A percentile compares a stretch with the other conserved stretches of the same genome.
These are phyloP conservation scores for Coregonus clupeaformis DNA, from an alignment of 2,113 vertebrate genomes.

Conservation along the genomic window DNA sequence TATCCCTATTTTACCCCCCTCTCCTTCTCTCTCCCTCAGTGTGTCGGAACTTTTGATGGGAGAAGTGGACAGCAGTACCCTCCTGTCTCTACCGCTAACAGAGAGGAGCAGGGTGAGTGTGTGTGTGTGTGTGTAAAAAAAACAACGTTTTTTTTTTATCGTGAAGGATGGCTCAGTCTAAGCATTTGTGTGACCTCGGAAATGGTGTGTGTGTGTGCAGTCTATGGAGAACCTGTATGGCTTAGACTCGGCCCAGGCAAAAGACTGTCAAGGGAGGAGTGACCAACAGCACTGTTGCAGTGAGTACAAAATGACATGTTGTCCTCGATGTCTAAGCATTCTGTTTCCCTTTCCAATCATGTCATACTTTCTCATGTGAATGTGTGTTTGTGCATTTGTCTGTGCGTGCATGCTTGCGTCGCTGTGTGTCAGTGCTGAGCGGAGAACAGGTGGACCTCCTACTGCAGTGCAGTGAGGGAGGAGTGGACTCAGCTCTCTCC, in stretches of 20 bases:
- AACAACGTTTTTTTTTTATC: no score
- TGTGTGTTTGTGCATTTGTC: slow-evolving; percentile 6
- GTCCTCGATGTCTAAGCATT: neutral
- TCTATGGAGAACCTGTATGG: slow-evolving; percentile 87
- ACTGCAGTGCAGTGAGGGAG: slow-evolving; percentile 89
- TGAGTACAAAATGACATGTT: neutral
- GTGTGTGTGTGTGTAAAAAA: no score
- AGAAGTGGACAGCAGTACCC: slow-evolving; percentile 92
- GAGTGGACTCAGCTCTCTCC: slow-evolving; percentile 84
- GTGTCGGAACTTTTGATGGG: slow-evolving; percentile 96
- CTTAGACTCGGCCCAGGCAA: neutral
- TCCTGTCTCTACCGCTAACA: slow-evolving; percentile 86
- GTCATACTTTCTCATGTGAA: neutral
- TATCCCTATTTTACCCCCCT: neutral
- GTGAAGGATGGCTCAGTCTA: no score
- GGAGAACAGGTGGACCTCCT: slow-evolving; percentile 85
- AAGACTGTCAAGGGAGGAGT: neutral
- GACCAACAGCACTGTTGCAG: neutral
- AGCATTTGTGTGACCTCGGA: neutral
- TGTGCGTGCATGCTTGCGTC: slow-evolving; percentile 36
- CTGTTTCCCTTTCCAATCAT: no score
- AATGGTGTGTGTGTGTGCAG: slow-evolving; percentile 57
- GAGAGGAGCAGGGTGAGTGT: slow-evolving; percentile 87
- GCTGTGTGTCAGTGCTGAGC: neutral
- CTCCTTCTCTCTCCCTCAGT: slow-evolving; percentile 55